Evolutionary conservation across 2,797 vertebrate species (phyloP).

Genomic region (Melanotaenia pygmaea): DNA sequence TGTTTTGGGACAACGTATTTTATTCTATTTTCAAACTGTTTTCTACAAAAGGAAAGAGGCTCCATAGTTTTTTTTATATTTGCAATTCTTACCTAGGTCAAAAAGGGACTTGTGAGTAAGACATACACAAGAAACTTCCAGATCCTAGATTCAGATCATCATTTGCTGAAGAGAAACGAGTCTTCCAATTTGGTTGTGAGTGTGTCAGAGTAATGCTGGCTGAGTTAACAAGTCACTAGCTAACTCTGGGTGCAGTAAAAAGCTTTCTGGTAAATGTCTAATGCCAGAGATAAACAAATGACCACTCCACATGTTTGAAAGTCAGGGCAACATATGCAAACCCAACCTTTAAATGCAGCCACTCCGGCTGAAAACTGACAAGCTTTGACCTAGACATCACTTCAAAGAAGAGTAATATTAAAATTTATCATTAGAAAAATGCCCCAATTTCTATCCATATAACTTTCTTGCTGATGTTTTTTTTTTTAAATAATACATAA

Average conservation of each 20-base stretch:
- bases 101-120: neutral
- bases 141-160: no score
- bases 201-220: no score
- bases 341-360: no score
- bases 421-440: neutral
- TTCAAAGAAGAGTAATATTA: neutral
- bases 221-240: no score
- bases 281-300: no score
- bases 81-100: neutral
- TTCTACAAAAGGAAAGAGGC: neutral
- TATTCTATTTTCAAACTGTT: neutral
- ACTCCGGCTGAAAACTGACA: no score
- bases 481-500: neutral
- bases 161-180: neutral
- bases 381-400: neutral
- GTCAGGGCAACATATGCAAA: no score
- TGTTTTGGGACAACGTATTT: constrained; percentile 5
- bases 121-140: neutral
- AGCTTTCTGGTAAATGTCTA: no score
- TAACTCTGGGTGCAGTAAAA: no score
- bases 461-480: neutral
- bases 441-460: neutral
- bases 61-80: neutral
- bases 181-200: no score
- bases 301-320: no score